Conservation (phyloP, 64 coral and sea anemone species). For the Porites lutea region DNA sequence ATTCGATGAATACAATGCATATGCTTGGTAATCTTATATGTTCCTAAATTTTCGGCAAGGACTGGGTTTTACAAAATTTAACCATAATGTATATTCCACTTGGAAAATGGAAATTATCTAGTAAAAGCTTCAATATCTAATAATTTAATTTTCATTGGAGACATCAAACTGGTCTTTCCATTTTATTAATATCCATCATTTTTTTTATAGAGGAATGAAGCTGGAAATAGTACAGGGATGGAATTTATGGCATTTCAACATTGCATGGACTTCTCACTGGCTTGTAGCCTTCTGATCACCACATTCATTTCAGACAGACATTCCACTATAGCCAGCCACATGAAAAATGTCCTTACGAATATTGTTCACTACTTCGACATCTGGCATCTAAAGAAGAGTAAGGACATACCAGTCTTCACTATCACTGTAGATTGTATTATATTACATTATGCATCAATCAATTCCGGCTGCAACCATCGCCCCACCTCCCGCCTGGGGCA, state of each 20-base stretch:
- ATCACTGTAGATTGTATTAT: neutral
- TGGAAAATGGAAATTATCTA: no score
- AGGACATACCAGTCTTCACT: neutral
- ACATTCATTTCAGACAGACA: conserved; percentile 46
- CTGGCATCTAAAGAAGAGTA: conserved; percentile 54
- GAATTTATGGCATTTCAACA: conserved; percentile 34
- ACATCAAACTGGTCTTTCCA: no score
- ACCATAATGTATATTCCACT: no score
- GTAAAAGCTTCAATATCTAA: no score
- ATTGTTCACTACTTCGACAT: conserved; percentile 47
- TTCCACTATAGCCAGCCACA: conserved; percentile 26
- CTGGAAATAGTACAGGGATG: conserved; percentile 28
- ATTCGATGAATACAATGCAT: no score
- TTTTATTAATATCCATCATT: no score
- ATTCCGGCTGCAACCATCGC: no score
- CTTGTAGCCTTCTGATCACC: conserved; percentile 22
- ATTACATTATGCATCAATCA: neutral
- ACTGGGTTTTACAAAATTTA: no score
- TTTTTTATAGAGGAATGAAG: conserved; percentile 38
- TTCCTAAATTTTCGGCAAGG: no score
- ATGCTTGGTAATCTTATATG: no score
- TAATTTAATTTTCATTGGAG: no score
- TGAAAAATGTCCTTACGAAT: neutral
- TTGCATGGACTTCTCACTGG: conserved; percentile 39
- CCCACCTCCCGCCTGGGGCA: no score